Conservation (phyloP, 1,140 invertebrate genomes). For the Chrysomallon squamiferum region DNA sequence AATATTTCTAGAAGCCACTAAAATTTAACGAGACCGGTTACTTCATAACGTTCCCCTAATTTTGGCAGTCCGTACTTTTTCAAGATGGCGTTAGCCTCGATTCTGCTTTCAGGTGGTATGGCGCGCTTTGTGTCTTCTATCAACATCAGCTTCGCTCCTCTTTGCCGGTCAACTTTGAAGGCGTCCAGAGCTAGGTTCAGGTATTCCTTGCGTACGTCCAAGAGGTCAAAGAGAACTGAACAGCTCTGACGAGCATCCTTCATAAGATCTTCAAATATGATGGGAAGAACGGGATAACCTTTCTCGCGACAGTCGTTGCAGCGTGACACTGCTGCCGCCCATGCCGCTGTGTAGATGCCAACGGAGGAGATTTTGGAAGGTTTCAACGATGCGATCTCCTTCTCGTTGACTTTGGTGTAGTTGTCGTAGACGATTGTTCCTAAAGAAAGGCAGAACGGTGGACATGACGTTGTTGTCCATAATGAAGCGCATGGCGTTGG, state of each 20-base stretch:
- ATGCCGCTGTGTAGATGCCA: slow-evolving; percentile 45
- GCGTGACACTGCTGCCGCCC: slow-evolving; percentile 46
- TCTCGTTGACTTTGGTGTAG: slow-evolving; percentile 41
- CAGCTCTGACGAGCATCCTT: slow-evolving; percentile 41
- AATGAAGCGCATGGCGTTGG: slow-evolving; percentile 35
- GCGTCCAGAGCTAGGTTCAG: slow-evolving; percentile 40
- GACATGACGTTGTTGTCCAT: slow-evolving; percentile 48
- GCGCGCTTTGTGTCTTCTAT: slow-evolving; percentile 34
- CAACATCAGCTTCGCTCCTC: slow-evolving; percentile 21
- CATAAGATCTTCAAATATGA: slow-evolving; percentile 55
- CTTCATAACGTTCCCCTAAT: slow-evolving; percentile 50
- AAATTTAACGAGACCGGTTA: slow-evolving; percentile 45
- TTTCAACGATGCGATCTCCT: slow-evolving; percentile 20
- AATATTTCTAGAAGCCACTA: no score
- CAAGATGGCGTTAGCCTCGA: slow-evolving; percentile 48
- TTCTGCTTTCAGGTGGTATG: slow-evolving; percentile 35
- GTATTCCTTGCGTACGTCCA: slow-evolving; percentile 46
- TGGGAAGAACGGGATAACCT: slow-evolving; percentile 42
- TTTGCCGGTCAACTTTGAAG: slow-evolving; percentile 43
- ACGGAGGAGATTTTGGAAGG: slow-evolving; percentile 30
- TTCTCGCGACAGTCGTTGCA: slow-evolving; percentile 39
- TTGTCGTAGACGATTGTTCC: slow-evolving; percentile 39
- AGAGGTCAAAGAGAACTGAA: slow-evolving; percentile 37
- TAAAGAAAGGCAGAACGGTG: slow-evolving; percentile 44
- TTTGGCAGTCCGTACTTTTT: slow-evolving; percentile 48